phyloP scores from a whole-genome alignment of 2,888 invertebrate species.

The Drosophila birchii region DNA sequence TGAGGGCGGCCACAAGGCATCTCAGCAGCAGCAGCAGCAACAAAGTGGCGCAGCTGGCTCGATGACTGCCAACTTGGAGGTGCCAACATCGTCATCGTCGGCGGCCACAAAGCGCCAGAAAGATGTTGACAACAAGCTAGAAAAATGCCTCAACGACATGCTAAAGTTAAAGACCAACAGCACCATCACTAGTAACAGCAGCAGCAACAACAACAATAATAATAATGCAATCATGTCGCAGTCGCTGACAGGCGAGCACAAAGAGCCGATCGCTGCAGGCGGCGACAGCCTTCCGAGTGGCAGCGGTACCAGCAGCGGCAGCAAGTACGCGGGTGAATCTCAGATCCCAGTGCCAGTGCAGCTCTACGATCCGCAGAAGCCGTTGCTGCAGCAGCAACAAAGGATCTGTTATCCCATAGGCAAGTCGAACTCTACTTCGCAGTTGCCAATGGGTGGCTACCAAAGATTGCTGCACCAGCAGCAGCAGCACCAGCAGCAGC shows the following conservation, averaged over 20 bases:
- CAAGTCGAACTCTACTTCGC: slow-evolving; percentile 84
- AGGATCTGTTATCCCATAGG: slow-evolving; percentile 80
- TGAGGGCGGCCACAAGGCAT: slow-evolving; percentile 39
- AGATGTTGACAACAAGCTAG: slow-evolving; percentile 84
- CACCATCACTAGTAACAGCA: slow-evolving; percentile 48
- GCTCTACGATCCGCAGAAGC: slow-evolving; percentile 70
- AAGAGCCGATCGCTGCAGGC: slow-evolving; percentile 57
- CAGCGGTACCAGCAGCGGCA: slow-evolving; percentile 41
- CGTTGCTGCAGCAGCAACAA: slow-evolving; percentile 62
- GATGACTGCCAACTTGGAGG: slow-evolving; percentile 36
- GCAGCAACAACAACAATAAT: slow-evolving; percentile 36
- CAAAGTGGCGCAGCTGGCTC: slow-evolving; percentile 27
- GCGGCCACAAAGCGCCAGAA: slow-evolving; percentile 82
- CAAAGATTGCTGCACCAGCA: slow-evolving; percentile 77
- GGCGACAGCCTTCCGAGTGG: slow-evolving; percentile 43
- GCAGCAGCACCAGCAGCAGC: slow-evolving; percentile 64
- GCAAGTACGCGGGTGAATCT: slow-evolving; percentile 63
- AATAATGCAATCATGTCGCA: slow-evolving; percentile 58
- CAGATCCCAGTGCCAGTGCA: slow-evolving; percentile 76
- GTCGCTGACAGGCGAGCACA: slow-evolving; percentile 60
- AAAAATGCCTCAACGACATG: slow-evolving; percentile 84
- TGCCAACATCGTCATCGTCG: slow-evolving; percentile 35
- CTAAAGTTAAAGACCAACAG: slow-evolving; percentile 76
- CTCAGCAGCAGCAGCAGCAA: slow-evolving; percentile 44
- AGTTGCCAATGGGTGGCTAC: slow-evolving; percentile 81